Base-by-base conservation (phyloP, 2,888 invertebrate genomes). In the Smittia sp. region DNA sequence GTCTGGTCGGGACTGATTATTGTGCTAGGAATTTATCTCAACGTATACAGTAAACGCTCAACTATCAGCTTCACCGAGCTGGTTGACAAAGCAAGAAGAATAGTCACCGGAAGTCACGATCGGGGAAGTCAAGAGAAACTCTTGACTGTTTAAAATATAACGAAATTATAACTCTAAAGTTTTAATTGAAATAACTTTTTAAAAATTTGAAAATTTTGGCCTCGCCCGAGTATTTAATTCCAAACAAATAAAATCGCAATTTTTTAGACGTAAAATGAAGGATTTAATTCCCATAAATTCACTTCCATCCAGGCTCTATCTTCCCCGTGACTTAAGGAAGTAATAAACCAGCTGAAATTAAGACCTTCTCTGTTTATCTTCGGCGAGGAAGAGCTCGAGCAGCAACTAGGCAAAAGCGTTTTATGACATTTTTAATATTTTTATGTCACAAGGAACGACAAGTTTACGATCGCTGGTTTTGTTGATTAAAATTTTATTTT, bases 11-110 rank as follows among this genome's bases (percentile, higher is more conserved):
- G 96, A 0, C 80, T 92, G 77, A 84, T 98, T 73, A 94, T 98
- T 0, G 85, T 96, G 0, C 76, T 94, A 32, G 97, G 97, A 4
- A 96, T 98, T 79, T 97, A 96, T 82, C 84, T 98, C n/a, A 97
- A 96, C 84, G 86, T 97, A 69, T 92, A 91, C 80, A 93, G 93
- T 80, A 97, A 96, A 81, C 86, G 85, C 75, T 83, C 88, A 77
- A 81, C 81, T 74, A 66, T 82, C 11, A 79, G 80, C 4, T 79
- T 81, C 52, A 75, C 75, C 0, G 81, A 82, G 32, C 15, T 75
- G 20, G 62, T 66, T 24, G 27, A 65, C 13, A 74, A 74, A 74
- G 7, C 25, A 7, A 24, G 27, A 69, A n/a, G 20, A 11, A 24
- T 69, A 11, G 3, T 32, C 32, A 6, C 32, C 9, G 32, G 32